Evolutionary conservation across 2,888 invertebrate genomes (phyloP), one percentile per base, ranked within the genome.

Genomic region (Netelia melanura): DNA sequence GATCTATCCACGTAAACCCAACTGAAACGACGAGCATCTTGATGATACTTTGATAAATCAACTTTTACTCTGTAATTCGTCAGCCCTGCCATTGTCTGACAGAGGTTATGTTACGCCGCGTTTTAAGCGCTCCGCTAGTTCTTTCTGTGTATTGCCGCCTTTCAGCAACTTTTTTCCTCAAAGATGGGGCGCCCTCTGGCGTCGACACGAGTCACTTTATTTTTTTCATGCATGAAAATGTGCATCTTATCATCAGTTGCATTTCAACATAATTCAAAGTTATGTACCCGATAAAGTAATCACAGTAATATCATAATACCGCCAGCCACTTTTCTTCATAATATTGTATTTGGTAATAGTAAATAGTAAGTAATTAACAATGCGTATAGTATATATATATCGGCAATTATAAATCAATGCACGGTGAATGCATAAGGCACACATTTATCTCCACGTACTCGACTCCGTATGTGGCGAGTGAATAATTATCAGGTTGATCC

Each of bases 1-100:
- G 87, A 84, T 1, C 89, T 86, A n/a, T 93, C 92, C 3, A 94
- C 83, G 64, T 89, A 93, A 6, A 93, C 85, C 85, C 91, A 92
- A 83, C 92, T 91, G 25, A 86, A 87, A 65, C 88, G 89, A 3
- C 91, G 87, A 0, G 87, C 90, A 79, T 93, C 92, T 8, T 89
- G 84, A 71, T 89, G 92, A 56, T 90, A 89, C 3, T 89, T 87
- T 0, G 91, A 90, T 8, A 93, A 86, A 86, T 93, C 91, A 0
- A 92, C 84, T 74, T 90, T 92, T 0, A 93, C 85, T 11, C 93
- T 89, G 78, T 91, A 93, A 87, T 91, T 88, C 3, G 83, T 67
- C 9, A 87, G 62, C 23, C 38, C 72, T 62, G 58, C 56, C 75
- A 84, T 83, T 74, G 64, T 77, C 14, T 3, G 48, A 48, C 14